A percentile compares a stretch with the other conserved stretches of the same genome.
phyloP scores from a whole-genome alignment of 2,888 invertebrate species.

The Hypsopygia costalis region DNA sequence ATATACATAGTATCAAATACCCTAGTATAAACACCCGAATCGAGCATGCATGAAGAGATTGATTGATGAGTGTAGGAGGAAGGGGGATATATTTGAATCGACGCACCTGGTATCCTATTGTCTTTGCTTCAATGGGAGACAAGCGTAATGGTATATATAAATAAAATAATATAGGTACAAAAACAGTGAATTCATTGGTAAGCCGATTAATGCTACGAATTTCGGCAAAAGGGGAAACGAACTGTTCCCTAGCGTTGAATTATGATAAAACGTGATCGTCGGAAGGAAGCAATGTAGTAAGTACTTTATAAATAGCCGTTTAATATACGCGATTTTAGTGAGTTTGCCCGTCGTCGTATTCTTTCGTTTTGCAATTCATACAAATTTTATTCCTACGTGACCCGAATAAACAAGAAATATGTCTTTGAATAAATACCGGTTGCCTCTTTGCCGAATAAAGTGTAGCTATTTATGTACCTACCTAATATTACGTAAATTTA shows the following conservation, averaged over 20 bases:
- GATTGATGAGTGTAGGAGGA: too few species aligned
- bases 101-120: too few species aligned
- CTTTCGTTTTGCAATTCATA: conserved; percentile 1
- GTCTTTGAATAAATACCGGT: conserved; percentile 11
- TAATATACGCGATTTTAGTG: background rate
- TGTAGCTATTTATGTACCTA: background rate
- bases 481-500: too few species aligned
- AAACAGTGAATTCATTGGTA: background rate
- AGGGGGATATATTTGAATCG: too few species aligned
- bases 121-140: too few species aligned
- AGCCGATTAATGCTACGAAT: background rate
- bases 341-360: background rate
- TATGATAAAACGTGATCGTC: conserved; percentile 1
- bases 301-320: background rate
- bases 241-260: background rate
- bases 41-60: too few species aligned
- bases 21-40: too few species aligned
- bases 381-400: conserved; percentile 6
- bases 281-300: too few species aligned
- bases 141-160: too few species aligned
- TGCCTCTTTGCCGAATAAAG: conserved; percentile 12
- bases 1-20: too few species aligned
- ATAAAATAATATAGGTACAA: too few species aligned
- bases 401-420: conserved; percentile 8
- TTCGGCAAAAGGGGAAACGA: background rate